A percentile compares a stretch with the other conserved stretches of the same genome.
These are phyloP conservation scores for Periophthalmus modestus DNA, from an alignment of 2,113 vertebrate genomes.

Conservation along the genomic window DNA sequence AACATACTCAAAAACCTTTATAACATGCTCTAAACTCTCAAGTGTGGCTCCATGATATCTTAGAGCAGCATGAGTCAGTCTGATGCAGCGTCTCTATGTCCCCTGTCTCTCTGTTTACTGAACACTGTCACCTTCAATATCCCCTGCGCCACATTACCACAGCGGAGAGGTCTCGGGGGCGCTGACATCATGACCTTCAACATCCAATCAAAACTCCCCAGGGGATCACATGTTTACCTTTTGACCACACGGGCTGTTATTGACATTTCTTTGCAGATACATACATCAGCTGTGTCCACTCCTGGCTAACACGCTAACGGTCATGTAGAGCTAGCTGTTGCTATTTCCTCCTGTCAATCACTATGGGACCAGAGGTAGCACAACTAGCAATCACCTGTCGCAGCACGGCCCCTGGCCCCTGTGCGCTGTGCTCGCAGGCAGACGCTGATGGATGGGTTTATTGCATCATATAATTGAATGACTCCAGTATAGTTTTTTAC, in stretches of 20 bases:
- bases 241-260: neutral
- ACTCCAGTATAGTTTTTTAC: neutral
- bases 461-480: slow-evolving; percentile 1
- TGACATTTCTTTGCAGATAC: slow-evolving; percentile 1
- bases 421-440: slow-evolving; percentile 9
- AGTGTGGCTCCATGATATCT: neutral
- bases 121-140: slow-evolving; percentile 7
- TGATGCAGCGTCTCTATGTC: neutral
- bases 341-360: slow-evolving; percentile 22
- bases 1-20: no score
- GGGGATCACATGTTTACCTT: neutral
- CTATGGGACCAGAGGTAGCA: neutral
- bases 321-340: neutral
- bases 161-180: neutral
- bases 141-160: neutral
- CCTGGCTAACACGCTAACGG: slow-evolving; percentile 20
- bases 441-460: neutral
- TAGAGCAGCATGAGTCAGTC: neutral
- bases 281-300: slow-evolving; percentile 12
- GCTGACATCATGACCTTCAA: neutral
- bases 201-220: neutral
- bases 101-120: neutral
- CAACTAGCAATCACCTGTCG: slow-evolving; percentile 30
- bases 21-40: no score
- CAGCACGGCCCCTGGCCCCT: slow-evolving; percentile 21